Evolutionary conservation across 2,797 vertebrate genomes (phyloP), one percentile per base, ranked within the genome.

Genomic region (Hylomyscus alleni): DNA sequence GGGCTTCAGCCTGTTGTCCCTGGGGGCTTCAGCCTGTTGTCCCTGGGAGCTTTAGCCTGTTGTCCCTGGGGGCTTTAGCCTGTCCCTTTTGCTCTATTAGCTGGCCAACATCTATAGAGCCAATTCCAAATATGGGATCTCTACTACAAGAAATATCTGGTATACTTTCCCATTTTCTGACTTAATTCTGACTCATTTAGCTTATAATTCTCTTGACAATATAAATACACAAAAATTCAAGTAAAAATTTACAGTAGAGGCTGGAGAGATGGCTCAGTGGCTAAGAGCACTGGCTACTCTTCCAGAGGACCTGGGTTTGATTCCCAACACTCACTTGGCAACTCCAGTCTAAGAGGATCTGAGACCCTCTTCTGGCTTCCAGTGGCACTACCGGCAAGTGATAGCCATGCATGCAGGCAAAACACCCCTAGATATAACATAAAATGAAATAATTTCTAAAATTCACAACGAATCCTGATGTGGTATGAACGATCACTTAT

Each of bases 161-260:
- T 7, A 6, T 82, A 34, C 4, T 92, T 81, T 20, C 1, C 20
- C 47, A 29, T 73, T 80, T 94, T 91, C 88, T 72, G 15, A 93
- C 72, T 90, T 29, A 76, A 92, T 47, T 56, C 37, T 94, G 20
- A 92, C 11, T 56, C 40, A 81, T 62, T 75, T 67, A 82, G 47
- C 14, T 73, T 94, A 88, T 40, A 62, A 88, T 80, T 44, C 54
- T 62, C 82, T 54, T 2, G 10, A 90, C 89, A 26, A 93, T 29
- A 91, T 44, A 94, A 93, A 87, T 54, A 65, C 31, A 88, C 47
- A 90, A 93, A 91, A 81, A 73, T 11, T 26, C 50, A 84, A 89
- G 69, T 90, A 31, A 19, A 95, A 73, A 84, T 90, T 87, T 52
- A 76, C 52, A n/a, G 24, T n/a, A 52, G 12, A 7, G 31, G 44